A percentile compares a stretch with the other conserved stretches of the same genome.
Evolutionary conservation across 2,113 vertebrate species (phyloP).

Genomic region (Gopherus evgoodei): DNA sequence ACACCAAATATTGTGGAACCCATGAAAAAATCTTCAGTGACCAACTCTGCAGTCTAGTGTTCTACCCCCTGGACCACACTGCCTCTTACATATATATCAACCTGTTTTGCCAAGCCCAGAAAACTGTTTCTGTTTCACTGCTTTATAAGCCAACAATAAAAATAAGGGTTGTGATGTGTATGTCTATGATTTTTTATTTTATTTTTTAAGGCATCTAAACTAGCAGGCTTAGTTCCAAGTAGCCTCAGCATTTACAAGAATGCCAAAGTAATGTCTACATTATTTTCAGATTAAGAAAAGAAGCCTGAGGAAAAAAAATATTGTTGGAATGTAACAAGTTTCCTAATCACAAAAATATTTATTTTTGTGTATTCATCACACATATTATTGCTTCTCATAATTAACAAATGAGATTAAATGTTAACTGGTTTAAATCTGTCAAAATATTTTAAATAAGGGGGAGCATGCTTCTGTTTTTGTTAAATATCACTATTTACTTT

Average conservation of each 20-base stretch:
- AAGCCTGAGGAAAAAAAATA: slow-evolving; percentile 71
- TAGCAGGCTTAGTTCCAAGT: slow-evolving; percentile 74
- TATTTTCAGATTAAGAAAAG: slow-evolving; percentile 80
- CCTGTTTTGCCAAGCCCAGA: slow-evolving; percentile 40
- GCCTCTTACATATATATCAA: slow-evolving; percentile 10
- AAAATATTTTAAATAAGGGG: slow-evolving; percentile 81
- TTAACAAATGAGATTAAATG: slow-evolving; percentile 78
- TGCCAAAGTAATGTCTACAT: slow-evolving; percentile 79
- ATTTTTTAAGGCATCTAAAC: slow-evolving; percentile 63
- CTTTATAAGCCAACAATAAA: slow-evolving; percentile 61
- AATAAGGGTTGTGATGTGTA: slow-evolving; percentile 26
- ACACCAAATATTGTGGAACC: background rate
- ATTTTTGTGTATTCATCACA: slow-evolving; percentile 66
- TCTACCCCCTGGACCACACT: background rate
- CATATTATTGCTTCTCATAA: slow-evolving; percentile 72
- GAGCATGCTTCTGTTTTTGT: slow-evolving; percentile 76
- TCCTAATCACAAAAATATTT: slow-evolving; percentile 82
- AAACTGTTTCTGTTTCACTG: slow-evolving; percentile 1
- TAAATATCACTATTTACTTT: slow-evolving; percentile 78
- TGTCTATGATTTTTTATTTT: slow-evolving; percentile 15
- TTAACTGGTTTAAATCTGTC: slow-evolving; percentile 81
- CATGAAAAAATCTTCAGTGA: background rate
- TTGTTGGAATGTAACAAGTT: slow-evolving; percentile 76
- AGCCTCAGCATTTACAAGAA: slow-evolving; percentile 76
- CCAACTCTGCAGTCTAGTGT: background rate